These are phyloP conservation scores for Phalloptychus januarius DNA, from an alignment of 2,797 vertebrate genomes.

Conservation along the genomic window DNA sequence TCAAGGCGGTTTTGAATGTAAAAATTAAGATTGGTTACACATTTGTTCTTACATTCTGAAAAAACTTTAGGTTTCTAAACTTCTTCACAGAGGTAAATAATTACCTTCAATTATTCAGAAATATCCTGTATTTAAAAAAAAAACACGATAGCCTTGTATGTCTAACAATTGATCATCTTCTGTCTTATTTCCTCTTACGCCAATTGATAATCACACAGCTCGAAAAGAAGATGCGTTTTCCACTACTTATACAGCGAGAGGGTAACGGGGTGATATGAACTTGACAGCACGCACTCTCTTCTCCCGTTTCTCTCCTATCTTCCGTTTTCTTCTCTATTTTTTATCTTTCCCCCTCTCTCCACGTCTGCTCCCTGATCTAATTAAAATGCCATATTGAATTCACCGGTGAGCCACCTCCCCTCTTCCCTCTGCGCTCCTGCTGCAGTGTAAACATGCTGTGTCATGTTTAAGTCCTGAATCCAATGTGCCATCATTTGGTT, in stretches of 20 bases:
- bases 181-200: conserved; percentile 11
- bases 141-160: not conserved
- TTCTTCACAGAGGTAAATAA: not conserved
- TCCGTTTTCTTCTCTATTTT: conserved; percentile 34
- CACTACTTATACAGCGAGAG: conserved; percentile 48
- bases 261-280: conserved; percentile 47
- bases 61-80: not conserved
- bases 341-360: conserved; percentile 53
- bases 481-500: conserved; percentile 69
- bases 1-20: not conserved
- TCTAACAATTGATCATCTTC: conserved; percentile 5
- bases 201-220: conserved; percentile 40
- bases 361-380: conserved; percentile 67
- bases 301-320: conserved; percentile 19
- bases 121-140: not conserved
- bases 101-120: conserved; percentile 5
- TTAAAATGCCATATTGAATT: conserved; percentile 77
- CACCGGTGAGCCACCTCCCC: conserved; percentile 50
- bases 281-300: conserved; percentile 46
- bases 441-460: conserved; percentile 73
- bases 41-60: not conserved
- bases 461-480: conserved; percentile 68
- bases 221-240: conserved; percentile 44
- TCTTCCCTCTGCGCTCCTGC: conserved; percentile 49
- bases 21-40: not conserved